phyloP scores from a whole-genome alignment of 2,113 vertebrate species.

The Lepisosteus osseus region DNA sequence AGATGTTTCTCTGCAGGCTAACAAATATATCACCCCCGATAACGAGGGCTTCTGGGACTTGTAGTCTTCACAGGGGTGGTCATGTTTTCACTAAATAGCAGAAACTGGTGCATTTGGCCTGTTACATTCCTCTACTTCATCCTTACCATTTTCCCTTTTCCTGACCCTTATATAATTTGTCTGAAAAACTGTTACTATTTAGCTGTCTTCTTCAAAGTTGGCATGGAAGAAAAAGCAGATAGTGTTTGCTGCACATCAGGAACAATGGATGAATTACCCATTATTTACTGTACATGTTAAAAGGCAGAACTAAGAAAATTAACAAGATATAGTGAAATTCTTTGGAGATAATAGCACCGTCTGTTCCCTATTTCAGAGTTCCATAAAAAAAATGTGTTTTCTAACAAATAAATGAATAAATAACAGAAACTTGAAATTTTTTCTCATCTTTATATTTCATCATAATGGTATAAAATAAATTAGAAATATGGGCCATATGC shows the following conservation, averaged over 20 bases:
- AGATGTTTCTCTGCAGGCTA: constrained; percentile 99
- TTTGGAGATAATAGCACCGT: constrained; percentile 21
- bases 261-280: constrained; percentile 41
- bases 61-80: no score
- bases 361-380: constrained; percentile 13
- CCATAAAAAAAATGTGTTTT: neutral
- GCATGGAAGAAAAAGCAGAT: constrained; percentile 17
- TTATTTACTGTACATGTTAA: constrained; percentile 28
- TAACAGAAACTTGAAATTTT: neutral
- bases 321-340: constrained; percentile 38
- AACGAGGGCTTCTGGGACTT: constrained; percentile 58
- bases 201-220: neutral
- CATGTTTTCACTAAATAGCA: no score
- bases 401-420: constrained; percentile 5
- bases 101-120: no score
- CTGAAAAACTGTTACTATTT: no score
- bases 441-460: constrained; percentile 6
- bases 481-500: constrained; percentile 17
- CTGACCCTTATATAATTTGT: no score
- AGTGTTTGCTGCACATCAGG: constrained; percentile 31
- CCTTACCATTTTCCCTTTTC: no score
- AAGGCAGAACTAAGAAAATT: constrained; percentile 30
- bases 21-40: constrained; percentile 97
- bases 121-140: no score
- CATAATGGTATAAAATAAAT: neutral